Evolutionary conservation across 2,888 invertebrate genomes (phyloP).

Genomic region (Cacoxenus indagator): DNA sequence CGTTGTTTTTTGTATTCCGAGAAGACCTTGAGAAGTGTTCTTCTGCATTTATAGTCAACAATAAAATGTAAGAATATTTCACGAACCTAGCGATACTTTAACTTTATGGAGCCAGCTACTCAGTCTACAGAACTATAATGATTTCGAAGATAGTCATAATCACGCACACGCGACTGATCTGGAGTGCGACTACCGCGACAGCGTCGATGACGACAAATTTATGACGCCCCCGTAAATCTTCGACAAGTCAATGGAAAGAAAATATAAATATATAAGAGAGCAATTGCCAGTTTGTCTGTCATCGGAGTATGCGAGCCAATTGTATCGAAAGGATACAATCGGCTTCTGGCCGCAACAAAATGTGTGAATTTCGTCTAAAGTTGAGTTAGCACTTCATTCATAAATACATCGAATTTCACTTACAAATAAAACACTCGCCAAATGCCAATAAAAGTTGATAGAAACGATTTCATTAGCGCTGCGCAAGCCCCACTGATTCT

Average conservation of each 20-base stretch:
- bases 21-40: background rate
- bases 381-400: slow-evolving; percentile 20
- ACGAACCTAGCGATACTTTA: background rate
- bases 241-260: background rate
- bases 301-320: background rate
- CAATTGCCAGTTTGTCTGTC: background rate
- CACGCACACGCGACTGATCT: too few species aligned
- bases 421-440: background rate
- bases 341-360: background rate
- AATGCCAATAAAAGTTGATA: background rate
- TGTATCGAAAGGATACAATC: background rate
- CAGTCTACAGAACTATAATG: too few species aligned
- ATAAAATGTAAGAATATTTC: background rate
- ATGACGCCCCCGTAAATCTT: slow-evolving; percentile 9
- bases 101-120: slow-evolving; percentile 2
- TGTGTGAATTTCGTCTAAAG: slow-evolving; percentile 6
- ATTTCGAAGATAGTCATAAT: too few species aligned
- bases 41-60: background rate
- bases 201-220: slow-evolving; percentile 2
- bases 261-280: too few species aligned
- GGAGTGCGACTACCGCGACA: too few species aligned
- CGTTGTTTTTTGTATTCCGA: background rate
- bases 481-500: background rate
- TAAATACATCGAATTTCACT: background rate
- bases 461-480: background rate